Base-by-base conservation (phyloP, 2,888 invertebrate species). In the Drosophila aldrichi region DNA sequence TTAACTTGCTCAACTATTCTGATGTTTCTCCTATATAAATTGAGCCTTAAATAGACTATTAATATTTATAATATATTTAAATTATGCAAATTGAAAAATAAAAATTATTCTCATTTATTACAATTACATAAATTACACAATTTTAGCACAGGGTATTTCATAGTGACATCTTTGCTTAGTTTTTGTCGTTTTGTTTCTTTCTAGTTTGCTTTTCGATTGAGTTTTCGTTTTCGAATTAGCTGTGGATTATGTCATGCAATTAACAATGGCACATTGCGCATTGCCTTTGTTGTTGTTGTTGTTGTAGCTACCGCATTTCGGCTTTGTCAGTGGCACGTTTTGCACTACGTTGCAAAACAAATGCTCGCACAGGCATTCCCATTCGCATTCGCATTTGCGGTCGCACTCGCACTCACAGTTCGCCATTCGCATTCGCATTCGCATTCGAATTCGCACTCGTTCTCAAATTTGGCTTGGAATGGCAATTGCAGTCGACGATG, bases 241-340 rank as follows among this genome's bases (percentile, higher is more conserved):
- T 61, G 65, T 73, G 84, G 86, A 89, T 86, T 86, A 86, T 86
- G 86, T 86, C 86, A 86, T 89, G 89, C 89, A 86, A 86, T 86
- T 89, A 86, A 86, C 85, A 86, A 89, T 86, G 88, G 77, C 79
- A 81, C 67, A 76, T 73, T 75, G 85, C 71, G 71, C 61, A 77
- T 68, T 65, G 70, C 65, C 57, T 64, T 59, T 74, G 79, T 58
- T 51, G 70, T 38, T 38, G 68, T 48, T 57, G 43, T 43, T 43
- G 64, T 52, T 57, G 64, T 64, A 64, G 74, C 70, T 75, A 70
- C 71, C 64, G 79, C 68, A 62, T 48, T 74, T 82, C 62, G 80
- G 69, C 73, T 72, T 84, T 84, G 83, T 83, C 70, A 76, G 87
- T 66, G 79, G 81, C 81, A 84, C 81, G 84, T 84, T 79, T 84